phyloP scores from a whole-genome alignment of 2,797 vertebrate species.

The Dendrocincla tyrannina region DNA sequence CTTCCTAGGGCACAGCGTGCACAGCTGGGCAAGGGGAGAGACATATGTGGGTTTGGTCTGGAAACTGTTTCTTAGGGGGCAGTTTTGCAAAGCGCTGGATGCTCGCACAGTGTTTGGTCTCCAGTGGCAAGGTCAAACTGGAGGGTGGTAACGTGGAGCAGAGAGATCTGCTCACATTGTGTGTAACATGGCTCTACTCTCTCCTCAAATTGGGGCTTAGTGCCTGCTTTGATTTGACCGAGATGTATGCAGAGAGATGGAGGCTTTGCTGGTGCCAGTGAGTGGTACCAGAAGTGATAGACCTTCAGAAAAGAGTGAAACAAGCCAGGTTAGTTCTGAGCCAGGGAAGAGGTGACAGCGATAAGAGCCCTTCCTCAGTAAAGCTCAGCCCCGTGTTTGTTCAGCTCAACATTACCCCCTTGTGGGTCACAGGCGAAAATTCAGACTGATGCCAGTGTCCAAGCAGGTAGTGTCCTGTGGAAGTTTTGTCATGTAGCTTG shows the following conservation, averaged over 20 bases:
- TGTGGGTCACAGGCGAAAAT: conserved; percentile 52
- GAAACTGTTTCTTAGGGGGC: background rate
- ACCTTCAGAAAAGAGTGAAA: background rate
- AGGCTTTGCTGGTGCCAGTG: background rate
- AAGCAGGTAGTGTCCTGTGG: background rate
- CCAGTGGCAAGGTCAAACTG: background rate
- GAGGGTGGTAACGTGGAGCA: background rate
- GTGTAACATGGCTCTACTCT: background rate
- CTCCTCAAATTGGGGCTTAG: background rate
- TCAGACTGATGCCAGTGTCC: background rate
- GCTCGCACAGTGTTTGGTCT: background rate
- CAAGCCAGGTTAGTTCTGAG: accelerated
- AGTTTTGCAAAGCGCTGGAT: background rate
- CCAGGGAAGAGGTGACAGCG: background rate
- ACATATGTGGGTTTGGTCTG: background rate
- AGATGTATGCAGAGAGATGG: background rate
- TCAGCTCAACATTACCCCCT: conserved; percentile 68
- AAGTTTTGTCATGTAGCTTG: background rate
- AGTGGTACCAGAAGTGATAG: background rate
- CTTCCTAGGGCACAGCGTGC: background rate
- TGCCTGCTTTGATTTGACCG: background rate
- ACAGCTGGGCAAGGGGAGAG: background rate
- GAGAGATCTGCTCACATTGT: background rate
- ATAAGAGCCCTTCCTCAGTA: background rate
- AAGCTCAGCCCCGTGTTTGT: background rate